Base-by-base conservation (phyloP, 2,888 invertebrate species). In the Cryptosula pallasiana region DNA sequence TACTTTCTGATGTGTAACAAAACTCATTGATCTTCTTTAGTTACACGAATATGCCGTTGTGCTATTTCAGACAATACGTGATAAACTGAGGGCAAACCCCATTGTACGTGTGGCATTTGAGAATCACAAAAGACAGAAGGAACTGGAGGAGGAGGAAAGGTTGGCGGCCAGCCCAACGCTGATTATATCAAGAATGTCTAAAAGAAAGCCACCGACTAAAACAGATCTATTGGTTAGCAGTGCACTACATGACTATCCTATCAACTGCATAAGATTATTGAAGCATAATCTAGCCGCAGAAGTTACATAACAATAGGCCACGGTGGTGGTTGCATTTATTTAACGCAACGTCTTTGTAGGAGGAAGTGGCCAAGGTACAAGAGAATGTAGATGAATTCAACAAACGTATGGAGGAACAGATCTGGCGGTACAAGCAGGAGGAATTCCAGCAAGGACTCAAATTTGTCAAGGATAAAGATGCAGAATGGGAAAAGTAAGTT, bases 391-490 rank as follows among this genome's bases (percentile, higher is more conserved):
- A 63, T 2, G 63, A 63, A 32, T 63, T 63, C n/a, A 63, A 63
- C 63, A 63, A 9, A n/a, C 20, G 27, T 25, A 63, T 63, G 2
- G 63, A 63, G 32, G 32, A 63, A 9, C 2, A 25, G 63, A 63
- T 63, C 25, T 13, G 63, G 63, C 5, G 32, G 1, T 63, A 63
- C 32, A 63, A 63, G 27, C 13, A 25, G 34, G 63, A 63, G n/a
- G 63, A 63, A 32, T 63, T 63, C 32, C 63, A 63, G 32, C 63
- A 63, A n/a, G 63, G 63, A 34, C 32, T 63, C 27, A 63, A 63
- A n/a, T 63, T 32, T 63, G 63, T 63, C 27, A 63, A 63, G 32
- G 63, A 63, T 34, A 63, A 63, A 63, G 63, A 63, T 32, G 34
- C 63, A 5, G 63, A 63, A 27, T 63, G 63, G 63, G 27, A 63